Base-by-base conservation (phyloP, 2,888 invertebrate species). In the Chloroclystis v-ata region DNA sequence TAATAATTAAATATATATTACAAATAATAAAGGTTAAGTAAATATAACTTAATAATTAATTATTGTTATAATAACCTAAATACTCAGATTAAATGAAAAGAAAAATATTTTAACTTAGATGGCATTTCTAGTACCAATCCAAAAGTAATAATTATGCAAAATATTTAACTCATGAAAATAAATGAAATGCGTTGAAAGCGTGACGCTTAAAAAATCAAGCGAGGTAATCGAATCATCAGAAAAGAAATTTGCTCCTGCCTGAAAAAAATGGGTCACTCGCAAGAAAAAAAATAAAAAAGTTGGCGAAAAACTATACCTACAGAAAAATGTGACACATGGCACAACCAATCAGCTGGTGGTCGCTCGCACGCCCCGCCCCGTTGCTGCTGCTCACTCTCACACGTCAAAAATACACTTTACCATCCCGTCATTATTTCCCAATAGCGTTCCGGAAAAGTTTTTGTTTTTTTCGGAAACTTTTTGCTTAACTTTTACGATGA, bases 321-420 rank as follows among this genome's bases (percentile, higher is more conserved):
- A 66, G 75, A 82, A 84, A 82, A 83, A 79, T 72, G 75, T 74
- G 76, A 79, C 83, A 79, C 80, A 80, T 74, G 75, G 49, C 76
- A 72, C 68, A 63, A 74, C 86, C 86, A 86, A 86, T 86, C 83
- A 82, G 82, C 81, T 82, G 83, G 76, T 82, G 69, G 81, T 75
- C 67, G 69, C 69, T 63, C 54, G 57, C 66, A 65, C 72, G 84
- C 82, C 77, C 82, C 84, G 83, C 86, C 83, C 83, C 69, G 67
- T 61, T 67, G 65, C 67, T 72, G 78, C 76, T 83, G 83, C 82
- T 82, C 80, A 60, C 73, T 79, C 75, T 73, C 75, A 71, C 76
- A 73, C 77, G 71, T 73, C 73, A 78, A 82, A 82, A 84, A 79
- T 74, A 75, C 67, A 66, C 66, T 66, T 63, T 61, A 70, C 72